Base-by-base conservation (phyloP, 2,888 invertebrate genomes). In the Acleris sparsana region DNA sequence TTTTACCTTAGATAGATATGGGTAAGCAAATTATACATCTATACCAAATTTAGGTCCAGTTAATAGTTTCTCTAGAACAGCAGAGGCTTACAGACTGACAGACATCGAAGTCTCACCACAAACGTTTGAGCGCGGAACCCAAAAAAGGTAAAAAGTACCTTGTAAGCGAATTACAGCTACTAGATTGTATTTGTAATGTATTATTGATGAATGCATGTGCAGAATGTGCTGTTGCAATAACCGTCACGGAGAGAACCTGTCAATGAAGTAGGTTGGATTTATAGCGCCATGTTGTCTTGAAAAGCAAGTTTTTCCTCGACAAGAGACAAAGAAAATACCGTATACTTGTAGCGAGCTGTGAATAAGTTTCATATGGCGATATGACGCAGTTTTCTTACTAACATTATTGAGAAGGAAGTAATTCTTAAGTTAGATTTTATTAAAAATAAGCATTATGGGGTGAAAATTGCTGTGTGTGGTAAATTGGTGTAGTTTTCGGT, bases 301-400 rank as follows among this genome's bases (percentile, higher is more conserved):
- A 69, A 68, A 66, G 44, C 63, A 52, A 56, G 69, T 68, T 70
- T 72, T 73, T 70, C 69, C 67, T 48, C 29, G 48, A 57, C 20
- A 60, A 73, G 71, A 70, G 71, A 73, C 68, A 72, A 72, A 71
- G 70, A 66, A 66, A 71, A 53, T 62, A 57, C 65, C 56, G 49
- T 66, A 70, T 65, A 53, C 63, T 53, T 33, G 33, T 63, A 51
- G 56, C 66, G 48, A 66, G 56, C 63, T 65, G 53, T 57, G 17
- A 44, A 44, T 44, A 43, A 43, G 29, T 29, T 57, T 56, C 33
- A 57, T 33, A 52, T 16, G 29, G 11, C 46, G 46, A 52, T 43
- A 16, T 43, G 13, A 20, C n/a, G 46, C 56, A 25, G 22, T 46
- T 52, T 48, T 44, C 63, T 55, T 16, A 55, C 63, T 55, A 18